Evolutionary conservation across 1,140 invertebrate genomes (phyloP).

Genomic region (Ditylenchus dipsaci): DNA sequence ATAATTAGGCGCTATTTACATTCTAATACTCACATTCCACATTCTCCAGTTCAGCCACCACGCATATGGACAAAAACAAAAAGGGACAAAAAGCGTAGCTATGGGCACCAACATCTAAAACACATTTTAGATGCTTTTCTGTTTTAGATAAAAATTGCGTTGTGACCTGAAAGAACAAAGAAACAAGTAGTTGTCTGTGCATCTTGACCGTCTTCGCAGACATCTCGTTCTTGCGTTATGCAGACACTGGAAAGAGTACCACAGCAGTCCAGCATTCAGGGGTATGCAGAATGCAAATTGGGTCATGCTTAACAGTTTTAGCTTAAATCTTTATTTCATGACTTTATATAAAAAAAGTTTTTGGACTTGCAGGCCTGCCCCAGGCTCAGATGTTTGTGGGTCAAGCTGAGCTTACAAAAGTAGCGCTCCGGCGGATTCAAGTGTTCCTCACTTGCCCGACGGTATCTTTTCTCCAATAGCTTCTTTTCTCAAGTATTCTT

Average conservation of each 20-base stretch:
- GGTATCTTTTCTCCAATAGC: too few species aligned
- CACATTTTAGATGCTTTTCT: neutral
- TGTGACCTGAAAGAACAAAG: neutral
- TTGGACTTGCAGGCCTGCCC: too few species aligned
- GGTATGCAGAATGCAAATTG: neutral
- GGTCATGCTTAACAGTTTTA: neutral
- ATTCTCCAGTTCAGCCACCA: neutral
- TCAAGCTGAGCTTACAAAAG: neutral
- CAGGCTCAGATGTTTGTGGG: neutral
- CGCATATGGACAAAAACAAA: neutral
- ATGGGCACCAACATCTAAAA: constrained; percentile 8
- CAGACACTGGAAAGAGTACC: neutral
- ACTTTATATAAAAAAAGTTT: too few species aligned
- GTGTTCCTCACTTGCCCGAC: too few species aligned
- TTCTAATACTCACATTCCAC: neutral
- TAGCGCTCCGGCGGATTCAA: too few species aligned
- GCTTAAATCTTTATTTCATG: too few species aligned
- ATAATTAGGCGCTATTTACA: neutral
- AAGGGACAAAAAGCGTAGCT: neutral
- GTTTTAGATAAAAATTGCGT: neutral
- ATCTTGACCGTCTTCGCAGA: constrained; percentile 5
- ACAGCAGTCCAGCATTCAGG: neutral
- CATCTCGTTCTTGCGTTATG: constrained; percentile 1
- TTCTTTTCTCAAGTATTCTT: too few species aligned
- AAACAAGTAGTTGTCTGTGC: constrained; percentile 3